phyloP scores from a whole-genome alignment of 1,140 invertebrate genomes.

The Drosophila equinoxialis region DNA sequence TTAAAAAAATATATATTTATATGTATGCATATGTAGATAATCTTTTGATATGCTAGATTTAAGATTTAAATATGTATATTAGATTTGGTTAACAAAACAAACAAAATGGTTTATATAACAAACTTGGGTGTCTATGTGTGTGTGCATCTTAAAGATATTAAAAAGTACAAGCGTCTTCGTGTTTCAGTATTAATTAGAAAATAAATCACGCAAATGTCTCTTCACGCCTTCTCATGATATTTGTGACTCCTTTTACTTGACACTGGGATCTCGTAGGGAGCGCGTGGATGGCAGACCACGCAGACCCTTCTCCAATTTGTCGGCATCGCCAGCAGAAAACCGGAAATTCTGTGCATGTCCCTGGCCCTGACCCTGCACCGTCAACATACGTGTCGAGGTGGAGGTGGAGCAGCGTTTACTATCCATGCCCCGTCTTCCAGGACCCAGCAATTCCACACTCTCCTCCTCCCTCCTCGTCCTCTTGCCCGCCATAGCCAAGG shows the following conservation, averaged over 20 bases:
- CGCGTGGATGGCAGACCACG: slow-evolving; percentile 71
- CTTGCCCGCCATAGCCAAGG: slow-evolving; percentile 29
- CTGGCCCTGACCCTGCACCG: slow-evolving; percentile 29
- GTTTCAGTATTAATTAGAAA: slow-evolving; percentile 80
- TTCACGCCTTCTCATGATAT: slow-evolving; percentile 17
- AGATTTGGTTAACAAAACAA: slow-evolving; percentile 20
- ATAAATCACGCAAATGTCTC: slow-evolving; percentile 68
- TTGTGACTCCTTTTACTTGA: slow-evolving; percentile 49
- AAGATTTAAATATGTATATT: slow-evolving; percentile 52
- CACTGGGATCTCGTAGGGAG: slow-evolving; percentile 72
- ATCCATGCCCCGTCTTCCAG: slow-evolving; percentile 35
- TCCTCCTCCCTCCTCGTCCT: slow-evolving; percentile 59
- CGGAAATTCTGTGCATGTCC: slow-evolving; percentile 72
- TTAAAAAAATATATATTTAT: slow-evolving; percentile 40
- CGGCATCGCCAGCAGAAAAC: slow-evolving; percentile 82
- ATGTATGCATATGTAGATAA: slow-evolving; percentile 4
- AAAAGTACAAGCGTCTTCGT: slow-evolving; percentile 79
- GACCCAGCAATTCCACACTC: slow-evolving; percentile 65
- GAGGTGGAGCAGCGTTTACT: slow-evolving; percentile 21
- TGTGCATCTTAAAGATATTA: slow-evolving; percentile 75
- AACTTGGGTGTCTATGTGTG: slow-evolving; percentile 2
- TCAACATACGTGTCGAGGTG: slow-evolving; percentile 46
- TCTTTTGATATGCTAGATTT: slow-evolving; percentile 60
- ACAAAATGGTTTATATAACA: slow-evolving; percentile 1
- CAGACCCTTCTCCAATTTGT: slow-evolving; percentile 81